Percentiles rank a stretch among this genome's conserved stretches.
Conservation (phyloP, 2,797 vertebrate species). For the Remorina albescens region DNA sequence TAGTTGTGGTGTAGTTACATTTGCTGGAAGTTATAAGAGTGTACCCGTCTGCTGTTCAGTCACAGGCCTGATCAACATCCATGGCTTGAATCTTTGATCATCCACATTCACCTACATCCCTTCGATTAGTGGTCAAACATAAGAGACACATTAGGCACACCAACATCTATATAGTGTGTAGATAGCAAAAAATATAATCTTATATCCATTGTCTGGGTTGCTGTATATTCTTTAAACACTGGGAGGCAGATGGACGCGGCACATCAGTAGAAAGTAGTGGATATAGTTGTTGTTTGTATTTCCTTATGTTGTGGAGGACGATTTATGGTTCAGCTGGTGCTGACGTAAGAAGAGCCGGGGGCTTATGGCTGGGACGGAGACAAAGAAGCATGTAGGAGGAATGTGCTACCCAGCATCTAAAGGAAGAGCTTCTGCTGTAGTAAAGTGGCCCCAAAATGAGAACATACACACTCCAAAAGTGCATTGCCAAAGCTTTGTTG, state of each 20-base stretch:
- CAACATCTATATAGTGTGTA: too few species aligned
- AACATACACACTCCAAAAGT: not conserved
- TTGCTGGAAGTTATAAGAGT: too few species aligned
- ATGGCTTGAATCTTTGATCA: too few species aligned
- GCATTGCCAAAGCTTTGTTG: not conserved
- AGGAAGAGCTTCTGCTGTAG: constrained; percentile 4
- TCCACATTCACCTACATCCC: too few species aligned
- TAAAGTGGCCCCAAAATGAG: not conserved
- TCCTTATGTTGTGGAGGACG: not conserved
- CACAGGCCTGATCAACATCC: too few species aligned
- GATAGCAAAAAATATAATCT: too few species aligned
- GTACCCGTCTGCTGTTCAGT: too few species aligned
- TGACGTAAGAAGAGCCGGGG: constrained; percentile 22
- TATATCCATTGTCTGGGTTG: not conserved
- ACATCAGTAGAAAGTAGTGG: not conserved
- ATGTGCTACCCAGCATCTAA: constrained; percentile 23
- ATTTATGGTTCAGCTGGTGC: constrained; percentile 35
- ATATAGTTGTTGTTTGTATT: not conserved
- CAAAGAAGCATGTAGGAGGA: constrained; percentile 37
- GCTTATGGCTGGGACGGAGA: constrained; percentile 7
- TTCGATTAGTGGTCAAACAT: too few species aligned
- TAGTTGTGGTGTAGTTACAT: too few species aligned
- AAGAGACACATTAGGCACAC: too few species aligned
- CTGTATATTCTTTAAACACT: not conserved
- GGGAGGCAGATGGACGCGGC: not conserved